Evolutionary conservation across 2,888 invertebrate species (phyloP), one percentile per base, ranked within the genome.

Genomic region (Yponomeuta sedellus): DNA sequence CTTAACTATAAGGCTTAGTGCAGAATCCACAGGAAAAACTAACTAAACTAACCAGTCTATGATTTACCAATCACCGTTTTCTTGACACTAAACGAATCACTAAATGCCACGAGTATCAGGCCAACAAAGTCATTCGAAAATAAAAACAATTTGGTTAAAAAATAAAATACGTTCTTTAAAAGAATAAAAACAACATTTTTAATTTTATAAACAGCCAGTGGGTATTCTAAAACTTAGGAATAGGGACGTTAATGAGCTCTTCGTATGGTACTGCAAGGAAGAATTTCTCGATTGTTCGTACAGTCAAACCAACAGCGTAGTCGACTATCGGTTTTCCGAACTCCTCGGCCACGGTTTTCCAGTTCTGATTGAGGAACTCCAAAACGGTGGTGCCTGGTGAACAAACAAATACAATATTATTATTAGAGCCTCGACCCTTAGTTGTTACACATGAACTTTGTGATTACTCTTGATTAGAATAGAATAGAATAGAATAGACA

Each of bases 321-420:
- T 91, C 90, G 1, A 90, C 82, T 1, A 91, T 82, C 0, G 90
- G 91, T 69, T 88, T 88, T 1, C 91, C 91, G 16, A 91, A 91
- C 70, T 90, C 90, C 67, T 85, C 83, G 0, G 87, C 83, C 0
- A 90, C 85, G 0, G 77, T 76, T 64, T 74, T 77, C 91, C 91
- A 89, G 69, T 90, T 88, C 10, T 87, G 83, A 67, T 91, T 91
- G 0, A 91, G 72, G 72, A 91, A 90, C 10, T 62, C 59, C 44
- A 89, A 70, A 0, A 90, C 88, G 40, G 90, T 81, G 1, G 73
- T 68, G 79, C 91, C 91, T 90, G 78, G 2, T 80, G 82, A 67
- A 67, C 8, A 59, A 20, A 65, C n/a, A 64, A 19, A 64, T 16
- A 20, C n/a, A 2, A 61, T 28, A 12, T n/a, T n/a, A n/a, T n/a